Evolutionary conservation across 1,140 invertebrate species (phyloP), one percentile per base, ranked within the genome.

Genomic region (Drosophila nigrodunni): DNA sequence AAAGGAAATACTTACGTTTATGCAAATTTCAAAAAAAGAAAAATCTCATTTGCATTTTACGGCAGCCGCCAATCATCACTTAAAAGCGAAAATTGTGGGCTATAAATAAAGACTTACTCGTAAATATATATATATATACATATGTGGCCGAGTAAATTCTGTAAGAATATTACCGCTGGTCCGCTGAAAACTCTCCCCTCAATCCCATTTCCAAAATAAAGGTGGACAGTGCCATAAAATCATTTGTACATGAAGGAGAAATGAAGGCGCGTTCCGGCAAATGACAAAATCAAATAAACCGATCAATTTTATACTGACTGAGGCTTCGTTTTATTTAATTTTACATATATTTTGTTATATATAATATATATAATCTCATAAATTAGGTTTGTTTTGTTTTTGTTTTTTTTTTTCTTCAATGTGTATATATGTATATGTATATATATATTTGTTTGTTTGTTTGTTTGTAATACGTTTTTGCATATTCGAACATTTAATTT

Each of bases 241-340:
- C 35, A 57, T 76, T 64, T 58, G 39, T 47, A 49, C 10, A 55
- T 60, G 39, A 54, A 37, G 30, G 66, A 69, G 30, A 58, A 69
- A 62, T 52, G 55, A 8, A 58, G 39, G 21, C 43, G 9, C 61
- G 34, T 57, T 59, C 35, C 54, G 54, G 70, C 39, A 60, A 74
- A 61, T 61, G 72, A 78, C 54, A 75, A 66, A 70, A 60, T 74
- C 60, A 77, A 83, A 83, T 80, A 35, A 71, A 41, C 47, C 68
- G 58, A 77, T 54, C 9, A 18, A 34, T 77, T 91, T 91, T 91
- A 91, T 91, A 91, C 90, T 91, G 90, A 91, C 90, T 91, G 90
- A 91, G 90, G 90, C 90, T 91, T 91, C 81, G 61, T 87, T 91
- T 91, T 91, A 89, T 88, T 88, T 77, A 88, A 88, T 89, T 83